Base-by-base conservation (phyloP, 2,888 invertebrate genomes). In the Rhagium mordax region DNA sequence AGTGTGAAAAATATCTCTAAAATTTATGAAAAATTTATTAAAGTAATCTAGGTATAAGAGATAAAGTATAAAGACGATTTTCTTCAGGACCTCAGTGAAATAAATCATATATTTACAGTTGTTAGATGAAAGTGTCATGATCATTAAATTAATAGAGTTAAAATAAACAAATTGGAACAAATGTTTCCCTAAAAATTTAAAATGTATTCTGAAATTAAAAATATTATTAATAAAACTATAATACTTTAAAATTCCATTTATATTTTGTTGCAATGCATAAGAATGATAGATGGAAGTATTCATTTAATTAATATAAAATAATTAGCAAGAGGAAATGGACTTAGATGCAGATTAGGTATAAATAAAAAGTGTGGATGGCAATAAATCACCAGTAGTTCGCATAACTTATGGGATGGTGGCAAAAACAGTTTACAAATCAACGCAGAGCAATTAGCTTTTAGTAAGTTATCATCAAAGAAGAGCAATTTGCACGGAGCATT, bases 401-500 rank as follows among this genome's bases (percentile, higher is more conserved):
- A 74, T 77, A 78, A 78, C 77, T 71, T 72, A 72, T 64, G 64
- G 70, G 70, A 73, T 78, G 77, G 78, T 78, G 78, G 82, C 82
- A 83, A 83, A 83, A 83, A 81, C 85, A 80, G 84, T 84, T 84
- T 82, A 85, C 85, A 85, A 86, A 86, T 86, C 85, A 86, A 85
- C 85, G 82, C 83, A 83, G 79, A 83, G 86, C 86, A 86, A 86
- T 86, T 86, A 86, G 86, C 84, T 84, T 84, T 84, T 85, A 84
- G 83, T 81, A 81, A 84, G 83, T 85, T 85, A 86, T 87, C 86
- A 86, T 87, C 86, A 87, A 87, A 87, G 87, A 85, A 85, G 86
- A 86, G 85, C 86, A 86, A 86, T 87, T 87, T 86, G 86, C 85
- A 86, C 85, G 86, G 85, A 82, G 83, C 86, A 87, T 87, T 87